Evolutionary conservation across 2,888 invertebrate species (phyloP), one percentile per base, ranked within the genome.

Genomic region (Rhingia rostrata): DNA sequence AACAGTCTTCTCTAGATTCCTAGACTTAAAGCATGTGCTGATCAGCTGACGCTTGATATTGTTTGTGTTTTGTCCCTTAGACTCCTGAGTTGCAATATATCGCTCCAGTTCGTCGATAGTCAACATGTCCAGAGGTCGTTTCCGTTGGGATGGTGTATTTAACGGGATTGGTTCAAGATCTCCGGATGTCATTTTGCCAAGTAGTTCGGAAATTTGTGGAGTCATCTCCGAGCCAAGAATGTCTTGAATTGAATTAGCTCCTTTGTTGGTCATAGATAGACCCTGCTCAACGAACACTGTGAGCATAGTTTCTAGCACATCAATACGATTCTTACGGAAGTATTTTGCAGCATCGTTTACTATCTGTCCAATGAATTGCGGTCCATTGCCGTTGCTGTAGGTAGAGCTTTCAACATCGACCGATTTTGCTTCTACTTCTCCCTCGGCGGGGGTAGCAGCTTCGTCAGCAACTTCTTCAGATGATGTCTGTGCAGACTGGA

Each of bases 161-260:
- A 92, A 39, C 0, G 91, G 89, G 5, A 89, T 87, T 0, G 92
- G 92, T 77, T 93, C 93, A 67, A 96, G 91, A 84, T 94, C 94
- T 0, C 94, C 92, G 0, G 95, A 94, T 4, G 94, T 94, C 4
- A 96, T 91, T 88, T 94, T 93, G 0, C 93, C 92, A 6, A 96
- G 90, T 22, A 94, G 89, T 86, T 93, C 93, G 0, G 95, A 94
- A 45, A 95, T 92, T 83, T 92, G 92, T 0, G 94, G 92, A 0
- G 95, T 95, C 92, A 96, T 92, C 81, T 94, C 93, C 47, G 94
- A 93, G 0, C 94, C 95, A 0, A 96, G 89, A 86, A 92, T 93
- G 41, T 94, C 93, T 88, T 95, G 94, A 39, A 96, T 91, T 12
- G 91, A 91, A 87, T 94, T 93, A 0, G 95, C 95, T 51, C 93